phyloP scores from a whole-genome alignment of 2,113 vertebrate species.

The Ahaetulla prasina region DNA sequence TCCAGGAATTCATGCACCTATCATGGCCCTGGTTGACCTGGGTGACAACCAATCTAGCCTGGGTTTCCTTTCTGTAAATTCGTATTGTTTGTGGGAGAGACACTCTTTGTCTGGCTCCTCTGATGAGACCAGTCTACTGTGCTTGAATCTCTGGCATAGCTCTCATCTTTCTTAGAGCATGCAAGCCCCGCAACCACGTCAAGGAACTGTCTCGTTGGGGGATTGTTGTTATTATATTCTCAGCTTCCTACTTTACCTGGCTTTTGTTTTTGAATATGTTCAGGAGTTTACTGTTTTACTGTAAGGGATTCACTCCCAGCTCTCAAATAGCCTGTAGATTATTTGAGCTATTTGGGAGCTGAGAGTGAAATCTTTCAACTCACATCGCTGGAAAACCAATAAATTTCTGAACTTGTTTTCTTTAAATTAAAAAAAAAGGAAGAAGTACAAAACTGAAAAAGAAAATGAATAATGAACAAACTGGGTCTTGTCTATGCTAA shows the following conservation, averaged over 20 bases:
- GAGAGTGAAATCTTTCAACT: not conserved
- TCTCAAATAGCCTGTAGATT: not conserved
- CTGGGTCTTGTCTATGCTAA: not conserved
- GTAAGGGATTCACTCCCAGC: not conserved
- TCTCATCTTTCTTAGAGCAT: not conserved
- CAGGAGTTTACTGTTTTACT: not conserved
- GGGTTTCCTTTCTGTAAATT: not conserved
- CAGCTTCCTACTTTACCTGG: not conserved
- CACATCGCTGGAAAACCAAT: not conserved
- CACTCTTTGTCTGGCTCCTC: not conserved
- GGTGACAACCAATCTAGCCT: not conserved
- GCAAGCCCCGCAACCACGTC: not conserved
- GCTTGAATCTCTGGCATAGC: too few species aligned
- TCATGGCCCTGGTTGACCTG: not conserved
- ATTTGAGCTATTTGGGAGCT: not conserved
- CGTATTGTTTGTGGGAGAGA: not conserved
- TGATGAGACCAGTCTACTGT: not conserved
- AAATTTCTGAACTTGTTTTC: not conserved
- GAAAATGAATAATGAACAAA: not conserved
- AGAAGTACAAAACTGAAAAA: not conserved
- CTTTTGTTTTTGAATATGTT: not conserved
- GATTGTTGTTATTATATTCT: not conserved
- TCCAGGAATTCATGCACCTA: not conserved
- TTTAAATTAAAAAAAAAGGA: not conserved
- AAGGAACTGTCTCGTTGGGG: not conserved